These are phyloP conservation scores for Gymnothorax reevesii DNA, from an alignment of 2,797 vertebrate species.

Conservation along the genomic window DNA sequence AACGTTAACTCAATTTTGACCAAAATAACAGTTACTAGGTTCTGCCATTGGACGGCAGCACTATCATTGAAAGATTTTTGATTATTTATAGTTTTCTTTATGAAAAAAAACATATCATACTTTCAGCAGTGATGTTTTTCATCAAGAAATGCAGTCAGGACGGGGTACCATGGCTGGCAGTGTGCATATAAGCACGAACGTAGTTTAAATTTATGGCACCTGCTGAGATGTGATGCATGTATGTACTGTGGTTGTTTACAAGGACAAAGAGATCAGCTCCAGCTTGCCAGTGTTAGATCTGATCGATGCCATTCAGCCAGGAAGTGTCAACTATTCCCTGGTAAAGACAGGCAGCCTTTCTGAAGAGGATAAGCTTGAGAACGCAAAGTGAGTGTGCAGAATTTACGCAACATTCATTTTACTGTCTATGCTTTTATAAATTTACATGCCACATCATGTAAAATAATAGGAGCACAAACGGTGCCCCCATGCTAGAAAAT, in stretches of 20 bases:
- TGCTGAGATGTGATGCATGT: neutral
- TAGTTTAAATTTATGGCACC: neutral
- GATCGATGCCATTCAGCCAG: constrained; percentile 92
- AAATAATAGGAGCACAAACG: neutral
- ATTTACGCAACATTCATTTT: neutral
- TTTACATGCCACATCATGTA: neutral
- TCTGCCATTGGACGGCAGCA: no score
- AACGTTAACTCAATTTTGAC: no score
- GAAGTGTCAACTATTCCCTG: constrained; percentile 89
- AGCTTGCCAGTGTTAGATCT: constrained; percentile 91
- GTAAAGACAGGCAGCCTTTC: constrained; percentile 79
- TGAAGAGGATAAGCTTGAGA: constrained; percentile 87
- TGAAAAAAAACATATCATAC: neutral
- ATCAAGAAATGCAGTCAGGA: neutral
- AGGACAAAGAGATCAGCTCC: constrained; percentile 89
- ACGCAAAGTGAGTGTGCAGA: constrained; percentile 84
- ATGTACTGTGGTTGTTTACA: neutral
- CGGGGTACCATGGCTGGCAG: neutral
- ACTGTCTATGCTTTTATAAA: neutral
- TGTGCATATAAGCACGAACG: neutral
- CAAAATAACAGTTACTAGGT: no score
- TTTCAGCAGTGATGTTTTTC: neutral
- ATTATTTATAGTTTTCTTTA: neutral
- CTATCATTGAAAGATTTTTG: neutral
- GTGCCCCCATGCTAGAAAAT: neutral